Evolutionary conservation across 2,888 invertebrate genomes (phyloP), one percentile per base, ranked within the genome.

Genomic region (Habrosyne pyritoides): DNA sequence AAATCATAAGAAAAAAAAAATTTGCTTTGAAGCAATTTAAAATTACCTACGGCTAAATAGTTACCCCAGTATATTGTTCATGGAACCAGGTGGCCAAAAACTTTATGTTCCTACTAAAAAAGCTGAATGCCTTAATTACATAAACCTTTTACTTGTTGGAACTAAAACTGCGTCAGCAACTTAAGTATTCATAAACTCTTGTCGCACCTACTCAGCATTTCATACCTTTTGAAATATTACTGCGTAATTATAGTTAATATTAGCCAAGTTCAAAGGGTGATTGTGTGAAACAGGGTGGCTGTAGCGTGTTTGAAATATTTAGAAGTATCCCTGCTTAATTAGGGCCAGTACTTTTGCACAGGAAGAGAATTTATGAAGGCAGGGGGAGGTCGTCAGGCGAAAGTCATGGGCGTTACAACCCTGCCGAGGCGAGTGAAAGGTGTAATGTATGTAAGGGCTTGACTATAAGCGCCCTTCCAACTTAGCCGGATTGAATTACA

Each of bases 251-350:
- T 73, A 72, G 72, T 69, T 69, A 67, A 75, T 76, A 72, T 75
- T 72, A 73, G 72, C 71, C 66, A 67, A 72, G 67, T 74, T 75
- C 69, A 71, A 77, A 64, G 66, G 69, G 65, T 67, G 68, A 77
- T 74, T 71, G 62, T 69, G 66, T 67, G 64, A 57, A 53, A 48
- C 56, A 61, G 66, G 64, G 68, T 67, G 57, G 63, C 66, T 65
- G 67, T 71, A 42, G 18, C 42, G 18, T 42, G 74, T 77, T 77
- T 82, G 77, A 83, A 83, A 83, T 83, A 84, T 84, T 83, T 80
- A 82, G 69, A 79, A 82, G 83, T 83, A 83, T 76, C 74, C 81
- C 83, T 71, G 79, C 79, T 84, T 87, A 86, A 87, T 88, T 87
- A 86, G 83, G 71, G 71, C 67, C 73, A 77, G 76, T 71, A 77